Conservation (phyloP, 2,113 vertebrate genomes). For the Marcusenius ussheri region DNA sequence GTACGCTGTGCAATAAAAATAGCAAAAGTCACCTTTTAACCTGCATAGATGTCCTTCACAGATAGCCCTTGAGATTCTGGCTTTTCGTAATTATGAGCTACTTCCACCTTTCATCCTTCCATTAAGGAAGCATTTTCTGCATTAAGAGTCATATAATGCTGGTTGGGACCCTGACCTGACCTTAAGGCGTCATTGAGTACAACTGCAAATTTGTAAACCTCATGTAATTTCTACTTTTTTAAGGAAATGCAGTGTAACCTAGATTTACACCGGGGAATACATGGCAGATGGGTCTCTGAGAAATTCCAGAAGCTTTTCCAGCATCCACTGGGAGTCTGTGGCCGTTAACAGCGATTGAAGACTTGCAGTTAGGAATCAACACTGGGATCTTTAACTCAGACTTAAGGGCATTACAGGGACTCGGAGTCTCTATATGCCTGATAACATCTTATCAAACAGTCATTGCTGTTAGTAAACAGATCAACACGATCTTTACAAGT, state of each 20-base stretch:
- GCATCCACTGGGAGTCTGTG: not conserved
- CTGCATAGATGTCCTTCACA: not conserved
- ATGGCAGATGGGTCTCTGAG: not conserved
- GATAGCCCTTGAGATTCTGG: not conserved
- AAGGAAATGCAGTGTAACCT: not conserved
- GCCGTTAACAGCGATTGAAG: not conserved
- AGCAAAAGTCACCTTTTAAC: not conserved
- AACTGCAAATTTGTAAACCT: not conserved
- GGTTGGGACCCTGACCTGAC: not conserved
- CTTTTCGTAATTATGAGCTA: not conserved
- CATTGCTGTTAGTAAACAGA: constrained; percentile 3
- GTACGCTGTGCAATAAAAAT: not conserved
- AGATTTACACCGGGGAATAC: not conserved
- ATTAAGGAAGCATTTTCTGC: not conserved
- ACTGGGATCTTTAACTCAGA: not conserved
- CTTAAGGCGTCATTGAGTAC: not conserved
- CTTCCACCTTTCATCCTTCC: not conserved
- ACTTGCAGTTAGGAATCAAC: not conserved
- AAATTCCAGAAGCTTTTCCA: not conserved
- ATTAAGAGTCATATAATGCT: not conserved
- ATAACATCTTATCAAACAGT: not conserved
- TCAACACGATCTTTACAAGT: not conserved
- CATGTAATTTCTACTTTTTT: not conserved
- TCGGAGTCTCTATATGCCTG: not conserved
- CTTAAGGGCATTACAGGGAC: not conserved